phyloP scores from a whole-genome alignment of 92 coral and sea anemone genomes.

The Porites cylindrica region DNA sequence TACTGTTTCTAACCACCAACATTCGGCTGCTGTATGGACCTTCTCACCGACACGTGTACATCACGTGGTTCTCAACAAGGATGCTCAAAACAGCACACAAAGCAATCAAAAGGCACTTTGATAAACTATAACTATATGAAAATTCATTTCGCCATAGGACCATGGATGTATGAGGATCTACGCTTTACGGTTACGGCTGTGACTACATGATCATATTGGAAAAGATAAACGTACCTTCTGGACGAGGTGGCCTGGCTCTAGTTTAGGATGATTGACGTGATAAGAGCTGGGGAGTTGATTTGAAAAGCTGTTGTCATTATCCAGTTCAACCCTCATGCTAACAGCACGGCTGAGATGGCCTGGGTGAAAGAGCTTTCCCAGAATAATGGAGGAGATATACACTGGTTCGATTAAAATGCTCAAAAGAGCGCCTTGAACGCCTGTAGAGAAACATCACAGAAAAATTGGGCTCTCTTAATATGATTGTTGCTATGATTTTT shows the following conservation, averaged over 20 bases:
- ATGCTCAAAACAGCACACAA: too few relatives aligned
- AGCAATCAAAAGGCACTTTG: too few relatives aligned
- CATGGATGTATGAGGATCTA: too few relatives aligned
- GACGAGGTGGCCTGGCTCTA: slow-evolving; percentile 81
- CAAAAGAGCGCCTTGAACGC: slow-evolving; percentile 86
- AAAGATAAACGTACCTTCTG: slow-evolving; percentile 17
- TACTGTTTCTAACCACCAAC: too few relatives aligned
- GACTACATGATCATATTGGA: too few relatives aligned
- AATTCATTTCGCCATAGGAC: too few relatives aligned
- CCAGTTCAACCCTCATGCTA: slow-evolving; percentile 85
- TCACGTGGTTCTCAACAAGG: too few relatives aligned
- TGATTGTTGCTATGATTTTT: neutral
- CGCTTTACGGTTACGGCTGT: too few relatives aligned
- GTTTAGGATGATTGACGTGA: slow-evolving; percentile 89
- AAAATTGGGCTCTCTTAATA: too few relatives aligned
- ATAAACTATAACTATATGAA: too few relatives aligned
- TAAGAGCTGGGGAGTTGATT: slow-evolving; percentile 68
- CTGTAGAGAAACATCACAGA: slow-evolving; percentile 16
- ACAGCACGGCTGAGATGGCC: slow-evolving; percentile 92
- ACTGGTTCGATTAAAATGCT: slow-evolving; percentile 85
- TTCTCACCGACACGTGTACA: too few relatives aligned
- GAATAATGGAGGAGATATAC: slow-evolving; percentile 77
- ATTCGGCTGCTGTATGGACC: too few relatives aligned
- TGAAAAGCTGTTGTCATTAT: slow-evolving; percentile 59
- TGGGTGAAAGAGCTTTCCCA: slow-evolving; percentile 81